These are phyloP conservation scores for Epinephelus malabaricus DNA, from an alignment of 2,797 vertebrate species.

Conservation along the genomic window DNA sequence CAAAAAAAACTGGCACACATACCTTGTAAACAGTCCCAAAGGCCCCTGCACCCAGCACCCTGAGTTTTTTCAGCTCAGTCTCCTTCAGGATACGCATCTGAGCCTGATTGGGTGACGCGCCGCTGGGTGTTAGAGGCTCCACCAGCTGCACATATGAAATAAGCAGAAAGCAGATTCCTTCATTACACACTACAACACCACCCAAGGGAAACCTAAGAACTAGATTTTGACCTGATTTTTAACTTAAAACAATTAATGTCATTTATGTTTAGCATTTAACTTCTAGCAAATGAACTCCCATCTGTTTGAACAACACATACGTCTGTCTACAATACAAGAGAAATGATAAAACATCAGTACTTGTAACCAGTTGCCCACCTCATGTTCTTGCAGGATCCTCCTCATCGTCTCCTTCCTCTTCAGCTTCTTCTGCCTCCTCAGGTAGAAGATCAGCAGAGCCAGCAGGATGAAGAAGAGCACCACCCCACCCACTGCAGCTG, in stretches of 20 bases:
- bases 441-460: slow-evolving; percentile 87
- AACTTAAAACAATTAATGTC: background rate
- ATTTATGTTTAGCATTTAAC: background rate
- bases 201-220: background rate
- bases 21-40: slow-evolving; percentile 98
- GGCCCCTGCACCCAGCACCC: slow-evolving; percentile 95
- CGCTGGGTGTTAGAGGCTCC: slow-evolving; percentile 96
- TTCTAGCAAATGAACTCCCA: background rate
- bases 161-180: slow-evolving; percentile 1
- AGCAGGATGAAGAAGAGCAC: slow-evolving; percentile 90
- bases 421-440: slow-evolving; percentile 90
- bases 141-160: slow-evolving; percentile 87
- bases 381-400: slow-evolving; percentile 93
- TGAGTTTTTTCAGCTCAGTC: slow-evolving; percentile 95
- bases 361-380: slow-evolving; percentile 82
- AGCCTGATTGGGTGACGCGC: slow-evolving; percentile 96
- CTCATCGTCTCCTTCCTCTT: slow-evolving; percentile 92
- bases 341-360: background rate
- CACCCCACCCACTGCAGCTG: slow-evolving; percentile 90
- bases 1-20: background rate
- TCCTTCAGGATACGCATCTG: slow-evolving; percentile 99
- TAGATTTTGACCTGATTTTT: background rate
- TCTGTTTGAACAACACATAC: no score
- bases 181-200: slow-evolving; percentile 22
- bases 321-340: background rate